Conservation (phyloP, 2,797 vertebrate species). For the Pipistrellus nathusii region DNA sequence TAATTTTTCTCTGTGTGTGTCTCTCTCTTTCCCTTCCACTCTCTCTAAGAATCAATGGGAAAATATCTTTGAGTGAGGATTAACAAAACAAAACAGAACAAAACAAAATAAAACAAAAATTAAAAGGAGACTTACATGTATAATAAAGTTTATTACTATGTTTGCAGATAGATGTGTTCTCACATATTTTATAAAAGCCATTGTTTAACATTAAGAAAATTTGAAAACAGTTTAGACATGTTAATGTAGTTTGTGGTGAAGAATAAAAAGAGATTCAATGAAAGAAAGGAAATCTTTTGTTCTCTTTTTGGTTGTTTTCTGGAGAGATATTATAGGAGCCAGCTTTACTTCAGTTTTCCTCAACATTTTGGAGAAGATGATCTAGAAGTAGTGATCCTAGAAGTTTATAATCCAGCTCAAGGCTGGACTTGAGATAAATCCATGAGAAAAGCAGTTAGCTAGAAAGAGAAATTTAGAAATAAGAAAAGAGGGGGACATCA, state of each 20-base stretch:
- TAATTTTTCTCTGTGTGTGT: too few relatives aligned
- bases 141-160: neutral
- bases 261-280: neutral
- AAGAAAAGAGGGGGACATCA: too few relatives aligned
- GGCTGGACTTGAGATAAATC: neutral
- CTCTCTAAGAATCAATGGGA: too few relatives aligned
- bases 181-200: neutral
- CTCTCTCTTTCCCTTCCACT: too few relatives aligned
- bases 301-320: neutral
- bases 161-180: neutral
- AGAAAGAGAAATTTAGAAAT: neutral
- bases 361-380: neutral
- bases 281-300: neutral
- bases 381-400: neutral
- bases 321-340: neutral
- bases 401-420: neutral
- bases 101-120: too few relatives aligned
- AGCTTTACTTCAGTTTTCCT: neutral
- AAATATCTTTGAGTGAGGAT: too few relatives aligned
- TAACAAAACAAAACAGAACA: too few relatives aligned
- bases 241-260: neutral
- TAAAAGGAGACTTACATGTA: conserved; percentile 18
- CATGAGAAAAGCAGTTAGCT: neutral
- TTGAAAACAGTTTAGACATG: neutral
- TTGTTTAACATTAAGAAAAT: neutral